A percentile compares a stretch with the other conserved stretches of the same genome.
phyloP scores from a whole-genome alignment of 2,888 invertebrate genomes.

The Erynnis tages region DNA sequence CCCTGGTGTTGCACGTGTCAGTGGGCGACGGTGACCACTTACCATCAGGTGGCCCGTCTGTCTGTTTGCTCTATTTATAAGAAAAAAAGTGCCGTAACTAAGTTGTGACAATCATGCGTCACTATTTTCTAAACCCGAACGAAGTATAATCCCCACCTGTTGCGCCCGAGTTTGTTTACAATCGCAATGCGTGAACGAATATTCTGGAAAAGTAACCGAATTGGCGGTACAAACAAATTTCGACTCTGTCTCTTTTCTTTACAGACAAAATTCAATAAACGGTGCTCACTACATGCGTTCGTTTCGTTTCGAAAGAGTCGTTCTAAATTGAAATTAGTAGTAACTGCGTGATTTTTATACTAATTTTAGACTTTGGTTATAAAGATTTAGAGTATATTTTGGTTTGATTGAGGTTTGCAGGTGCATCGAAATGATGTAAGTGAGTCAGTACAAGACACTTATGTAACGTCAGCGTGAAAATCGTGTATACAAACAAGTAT shows the following conservation, averaged over 20 bases:
- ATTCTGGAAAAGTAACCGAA: constrained; percentile 45
- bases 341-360: background rate
- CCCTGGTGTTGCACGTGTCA: too few species aligned
- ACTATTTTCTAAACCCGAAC: too few species aligned
- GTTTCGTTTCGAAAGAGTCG: constrained; percentile 35
- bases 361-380: constrained; percentile 3
- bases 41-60: too few species aligned
- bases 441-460: background rate
- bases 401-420: background rate
- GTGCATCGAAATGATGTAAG: constrained; percentile 11
- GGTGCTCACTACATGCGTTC: constrained; percentile 19
- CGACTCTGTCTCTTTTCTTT: constrained; percentile 14
- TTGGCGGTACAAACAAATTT: constrained; percentile 25
- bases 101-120: too few species aligned
- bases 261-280: constrained; percentile 22
- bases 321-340: constrained; percentile 27
- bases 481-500: too few species aligned
- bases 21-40: too few species aligned
- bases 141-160: constrained; percentile 54
- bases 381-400: background rate
- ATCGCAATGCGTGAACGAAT: constrained; percentile 46
- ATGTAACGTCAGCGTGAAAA: constrained; percentile 19
- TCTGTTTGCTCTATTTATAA: too few species aligned
- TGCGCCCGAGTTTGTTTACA: constrained; percentile 61
- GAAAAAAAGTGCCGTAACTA: too few species aligned